A percentile compares a stretch with the other conserved stretches of the same genome.
These are phyloP conservation scores for Myiotriccus ornatus DNA, from an alignment of 2,797 vertebrate species.

Conservation along the genomic window DNA sequence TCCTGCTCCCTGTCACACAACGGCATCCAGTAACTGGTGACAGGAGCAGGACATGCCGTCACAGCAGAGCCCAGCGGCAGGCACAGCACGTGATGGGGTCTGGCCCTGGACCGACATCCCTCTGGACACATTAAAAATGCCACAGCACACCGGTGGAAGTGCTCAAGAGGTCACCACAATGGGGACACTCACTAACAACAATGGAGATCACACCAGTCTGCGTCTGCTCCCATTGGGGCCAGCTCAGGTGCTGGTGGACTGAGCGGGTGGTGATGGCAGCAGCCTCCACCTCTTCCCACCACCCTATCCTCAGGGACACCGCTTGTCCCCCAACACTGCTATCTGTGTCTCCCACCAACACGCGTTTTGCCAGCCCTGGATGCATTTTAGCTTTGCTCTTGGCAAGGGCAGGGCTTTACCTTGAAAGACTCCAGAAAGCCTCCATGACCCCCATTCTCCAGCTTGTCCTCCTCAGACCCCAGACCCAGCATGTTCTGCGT, in stretches of 20 bases:
- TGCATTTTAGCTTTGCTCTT: background rate
- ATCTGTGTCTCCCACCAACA: accelerated
- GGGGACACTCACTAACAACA: background rate
- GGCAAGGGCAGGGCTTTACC: slow-evolving; percentile 72
- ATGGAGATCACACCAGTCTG: accelerated
- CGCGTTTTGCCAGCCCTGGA: accelerated
- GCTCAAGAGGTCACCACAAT: background rate
- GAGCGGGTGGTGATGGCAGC: background rate
- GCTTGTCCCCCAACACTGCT: accelerated
- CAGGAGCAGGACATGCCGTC: background rate
- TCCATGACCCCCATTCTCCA: slow-evolving; percentile 93
- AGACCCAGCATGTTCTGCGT: slow-evolving; percentile 92
- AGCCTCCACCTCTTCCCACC: background rate
- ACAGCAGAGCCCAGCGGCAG: background rate
- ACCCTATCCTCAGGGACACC: accelerated
- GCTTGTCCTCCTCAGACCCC: slow-evolving; percentile 90
- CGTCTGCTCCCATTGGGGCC: background rate
- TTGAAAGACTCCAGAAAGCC: slow-evolving; percentile 98
- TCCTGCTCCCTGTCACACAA: background rate
- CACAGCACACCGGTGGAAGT: accelerated
- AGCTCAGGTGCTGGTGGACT: background rate
- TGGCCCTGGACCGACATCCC: background rate
- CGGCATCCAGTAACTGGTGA: background rate
- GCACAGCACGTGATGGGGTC: accelerated
- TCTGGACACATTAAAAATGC: accelerated